phyloP scores from a whole-genome alignment of 92 coral and sea anemone genomes.

The Parazoanthus swiftii region DNA sequence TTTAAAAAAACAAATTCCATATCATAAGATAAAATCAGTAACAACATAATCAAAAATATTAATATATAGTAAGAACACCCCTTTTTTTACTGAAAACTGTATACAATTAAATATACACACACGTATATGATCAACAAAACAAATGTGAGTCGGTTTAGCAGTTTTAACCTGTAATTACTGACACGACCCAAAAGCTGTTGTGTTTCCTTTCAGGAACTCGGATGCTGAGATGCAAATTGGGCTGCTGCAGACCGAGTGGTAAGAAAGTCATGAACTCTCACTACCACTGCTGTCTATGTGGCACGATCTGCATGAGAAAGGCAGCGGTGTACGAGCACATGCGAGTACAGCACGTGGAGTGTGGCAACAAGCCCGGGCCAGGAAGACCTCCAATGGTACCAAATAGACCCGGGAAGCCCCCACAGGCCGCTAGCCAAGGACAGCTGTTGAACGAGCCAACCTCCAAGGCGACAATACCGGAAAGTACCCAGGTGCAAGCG shows the following conservation, averaged over 20 bases:
- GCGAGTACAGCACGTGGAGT: constrained; percentile 73
- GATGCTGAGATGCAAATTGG: constrained; percentile 86
- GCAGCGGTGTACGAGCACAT: constrained; percentile 88
- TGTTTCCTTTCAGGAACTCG: constrained; percentile 57
- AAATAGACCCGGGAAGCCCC: constrained; percentile 19
- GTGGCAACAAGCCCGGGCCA: constrained; percentile 33
- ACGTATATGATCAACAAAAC: too few species aligned
- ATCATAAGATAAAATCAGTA: too few species aligned
- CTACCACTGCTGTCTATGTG: constrained; percentile 88
- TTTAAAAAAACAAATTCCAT: too few species aligned
- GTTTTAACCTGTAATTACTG: neutral
- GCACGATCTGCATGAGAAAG: constrained; percentile 82
- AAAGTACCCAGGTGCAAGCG: constrained; percentile 21
- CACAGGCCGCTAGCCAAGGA: neutral
- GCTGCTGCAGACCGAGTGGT: constrained; percentile 82
- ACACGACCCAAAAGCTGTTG: neutral
- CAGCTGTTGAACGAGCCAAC: constrained; percentile 8
- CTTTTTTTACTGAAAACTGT: too few species aligned
- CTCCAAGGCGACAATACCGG: constrained; percentile 20
- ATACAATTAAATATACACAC: too few species aligned
- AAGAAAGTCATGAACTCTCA: constrained; percentile 82
- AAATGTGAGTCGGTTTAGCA: too few species aligned
- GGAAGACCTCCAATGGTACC: constrained; percentile 39
- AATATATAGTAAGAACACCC: too few species aligned
- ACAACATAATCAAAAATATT: too few species aligned